Evolutionary conservation across 2,113 vertebrate genomes (phyloP), one percentile per base, ranked within the genome.

Genomic region (Epinephelus moara): DNA sequence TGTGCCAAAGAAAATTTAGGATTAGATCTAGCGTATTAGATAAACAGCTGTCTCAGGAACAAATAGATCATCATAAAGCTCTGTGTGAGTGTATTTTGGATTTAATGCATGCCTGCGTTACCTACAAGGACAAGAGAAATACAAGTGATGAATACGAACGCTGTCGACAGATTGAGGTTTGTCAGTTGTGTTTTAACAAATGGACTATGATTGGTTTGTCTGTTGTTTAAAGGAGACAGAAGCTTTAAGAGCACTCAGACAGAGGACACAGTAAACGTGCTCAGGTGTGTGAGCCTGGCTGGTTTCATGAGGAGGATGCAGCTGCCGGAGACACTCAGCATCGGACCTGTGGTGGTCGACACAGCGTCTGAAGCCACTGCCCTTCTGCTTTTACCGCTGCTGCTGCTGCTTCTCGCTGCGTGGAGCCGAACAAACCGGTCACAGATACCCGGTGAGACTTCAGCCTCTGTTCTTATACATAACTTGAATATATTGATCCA

Each of bases 391-490:
- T 59, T 98, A 21, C 81, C 98, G 77, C 80, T 96, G 23, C 88
- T 95, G 25, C 85, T 97, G 75, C 89, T 97, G 85, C 91, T 97
- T 3, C 52, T 97, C 67, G 75, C 94, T 0, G 73, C 93, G 40
- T 96, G 96, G 96, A 96, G 84, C 15, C 89, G 88, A 1, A 93
- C 91, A 69, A 92, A 92, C 27, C 91, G 84, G 2, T 94, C 97
- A 8, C 90, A 94, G 3, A 90, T 97, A 82, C 97, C 98, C 94
- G 98, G 98, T 97, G 12, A 78, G 81, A 56, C 23, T 27, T 30
- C 25, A 78, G 25, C 30, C 18, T 19, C 69, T 47, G 62, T 7
- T 66, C 57, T 14, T 23, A 30, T 64, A 79, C 13, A 23, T 53
- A 9, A 15, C 17, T 12, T 27, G 14, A 42, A 57, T 1, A 30